Percentiles rank a stretch among this genome's conserved stretches.
phyloP scores from a whole-genome alignment of 2,888 invertebrate species.

The Bedellia somnulentella region DNA sequence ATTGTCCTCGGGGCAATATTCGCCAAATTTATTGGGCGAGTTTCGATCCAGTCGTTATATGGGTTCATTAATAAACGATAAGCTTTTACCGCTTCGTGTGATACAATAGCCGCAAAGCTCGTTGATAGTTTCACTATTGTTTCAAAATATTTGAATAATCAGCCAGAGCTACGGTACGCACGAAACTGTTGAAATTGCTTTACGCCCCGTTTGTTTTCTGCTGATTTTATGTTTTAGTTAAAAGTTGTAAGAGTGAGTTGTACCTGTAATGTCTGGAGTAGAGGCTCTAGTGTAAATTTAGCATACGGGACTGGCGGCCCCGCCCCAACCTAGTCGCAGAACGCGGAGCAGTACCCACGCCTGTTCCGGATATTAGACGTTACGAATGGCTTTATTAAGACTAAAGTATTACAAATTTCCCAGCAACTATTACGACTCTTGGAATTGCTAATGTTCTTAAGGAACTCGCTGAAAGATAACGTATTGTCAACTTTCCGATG shows the following conservation, averaged over 20 bases:
- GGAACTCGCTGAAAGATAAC: conserved; percentile 40
- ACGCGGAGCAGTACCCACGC: conserved; percentile 22
- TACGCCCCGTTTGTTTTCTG: too few relatives aligned
- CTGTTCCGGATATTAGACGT: conserved; percentile 44
- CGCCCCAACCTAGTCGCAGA: conserved; percentile 28
- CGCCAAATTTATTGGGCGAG: conserved; percentile 32
- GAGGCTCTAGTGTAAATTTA: conserved; percentile 5
- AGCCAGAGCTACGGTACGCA: too few relatives aligned
- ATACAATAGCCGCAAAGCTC: conserved; percentile 25
- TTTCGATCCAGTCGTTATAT: conserved; percentile 31
- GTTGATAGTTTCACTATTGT: conserved; percentile 24
- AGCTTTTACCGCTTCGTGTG: conserved; percentile 23
- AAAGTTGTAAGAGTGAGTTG: too few relatives aligned
- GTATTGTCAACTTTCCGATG: too few relatives aligned
- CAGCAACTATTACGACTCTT: conserved; percentile 41
- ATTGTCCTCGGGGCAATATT: conserved; percentile 32
- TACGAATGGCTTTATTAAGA: conserved; percentile 56
- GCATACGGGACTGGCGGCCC: conserved; percentile 11
- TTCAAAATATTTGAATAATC: conserved; percentile 15
- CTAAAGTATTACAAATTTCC: conserved; percentile 52
- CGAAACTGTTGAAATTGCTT: too few relatives aligned
- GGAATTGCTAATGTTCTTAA: conserved; percentile 47
- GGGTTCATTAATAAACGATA: conserved; percentile 46
- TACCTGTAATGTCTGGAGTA: too few relatives aligned
- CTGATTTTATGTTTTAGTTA: too few relatives aligned